These are phyloP conservation scores for Xylota segnis DNA, from an alignment of 2,888 invertebrate species.

Conservation along the genomic window DNA sequence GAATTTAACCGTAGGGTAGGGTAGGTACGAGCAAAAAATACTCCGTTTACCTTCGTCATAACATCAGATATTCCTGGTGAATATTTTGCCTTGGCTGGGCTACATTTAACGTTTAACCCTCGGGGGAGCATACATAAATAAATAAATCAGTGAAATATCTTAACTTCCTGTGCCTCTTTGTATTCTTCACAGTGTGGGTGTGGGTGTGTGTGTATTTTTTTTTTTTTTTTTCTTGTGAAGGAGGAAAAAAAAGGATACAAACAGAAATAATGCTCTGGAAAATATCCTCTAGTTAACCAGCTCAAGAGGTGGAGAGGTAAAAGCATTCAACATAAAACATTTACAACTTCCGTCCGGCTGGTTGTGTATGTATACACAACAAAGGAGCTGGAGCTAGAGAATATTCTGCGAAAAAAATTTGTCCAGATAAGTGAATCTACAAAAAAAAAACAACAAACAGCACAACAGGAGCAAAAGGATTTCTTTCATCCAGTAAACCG, in stretches of 20 bases:
- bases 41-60: constrained; percentile 57
- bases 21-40: not conserved
- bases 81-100: constrained; percentile 21
- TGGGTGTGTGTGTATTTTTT: not conserved
- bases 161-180: constrained; percentile 42
- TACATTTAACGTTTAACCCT: constrained; percentile 51
- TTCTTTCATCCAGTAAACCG: constrained; percentile 31
- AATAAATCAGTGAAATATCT: constrained; percentile 74
- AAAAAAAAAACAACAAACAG: not conserved
- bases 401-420: constrained; percentile 30
- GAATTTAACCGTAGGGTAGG: constrained; percentile 31
- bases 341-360: constrained; percentile 61
- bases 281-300: constrained; percentile 26
- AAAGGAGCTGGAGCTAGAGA: not conserved
- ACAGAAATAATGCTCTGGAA: constrained; percentile 30
- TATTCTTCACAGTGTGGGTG: not conserved
- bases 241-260: constrained; percentile 15
- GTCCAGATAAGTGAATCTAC: constrained; percentile 25
- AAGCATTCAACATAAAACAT: constrained; percentile 54
- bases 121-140: constrained; percentile 41
- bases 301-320: not conserved
- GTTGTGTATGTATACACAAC: not conserved
- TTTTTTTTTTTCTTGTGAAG: not conserved
- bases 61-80: constrained; percentile 51
- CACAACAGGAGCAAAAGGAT: constrained; percentile 25